A percentile compares a stretch with the other conserved stretches of the same genome.
Conservation (phyloP, 2,113 vertebrate genomes). For the Seriola dumerili region DNA sequence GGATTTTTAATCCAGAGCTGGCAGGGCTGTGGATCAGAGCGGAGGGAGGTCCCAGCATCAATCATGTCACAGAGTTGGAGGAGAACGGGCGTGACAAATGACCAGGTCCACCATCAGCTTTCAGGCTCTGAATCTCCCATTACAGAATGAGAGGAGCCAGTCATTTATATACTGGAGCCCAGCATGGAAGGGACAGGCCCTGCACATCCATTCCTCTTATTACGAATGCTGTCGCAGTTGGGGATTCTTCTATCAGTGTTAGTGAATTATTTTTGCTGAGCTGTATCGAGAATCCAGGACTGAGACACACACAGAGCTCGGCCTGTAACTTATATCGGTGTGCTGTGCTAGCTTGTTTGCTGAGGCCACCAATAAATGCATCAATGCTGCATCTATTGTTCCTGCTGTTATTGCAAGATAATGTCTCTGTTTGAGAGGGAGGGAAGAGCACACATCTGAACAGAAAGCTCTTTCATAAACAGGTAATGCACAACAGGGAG, state of each 20-base stretch:
- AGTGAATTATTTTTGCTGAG: slow-evolving; percentile 26
- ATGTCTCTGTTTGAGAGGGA: not conserved
- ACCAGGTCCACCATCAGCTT: slow-evolving; percentile 66
- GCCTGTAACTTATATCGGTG: slow-evolving; percentile 26
- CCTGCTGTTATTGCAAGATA: slow-evolving; percentile 5
- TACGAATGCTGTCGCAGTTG: slow-evolving; percentile 31
- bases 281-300: not conserved
- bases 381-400: slow-evolving; percentile 11
- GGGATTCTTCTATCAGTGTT: slow-evolving; percentile 27
- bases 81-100: slow-evolving; percentile 75
- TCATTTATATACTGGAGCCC: slow-evolving; percentile 53
- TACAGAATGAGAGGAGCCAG: slow-evolving; percentile 53
- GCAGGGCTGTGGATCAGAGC: slow-evolving; percentile 68
- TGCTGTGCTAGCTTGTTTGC: slow-evolving; percentile 20
- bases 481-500: not conserved
- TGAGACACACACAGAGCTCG: slow-evolving; percentile 22
- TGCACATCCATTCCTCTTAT: slow-evolving; percentile 21
- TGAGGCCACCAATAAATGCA: slow-evolving; percentile 31
- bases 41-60: slow-evolving; percentile 68
- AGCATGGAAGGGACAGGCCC: slow-evolving; percentile 26
- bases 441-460: not conserved
- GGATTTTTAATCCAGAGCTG: slow-evolving; percentile 80
- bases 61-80: slow-evolving; percentile 68
- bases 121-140: slow-evolving; percentile 48
- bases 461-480: not conserved